A percentile compares a stretch with the other conserved stretches of the same genome.
Conservation (phyloP, 2,888 invertebrate species). For the Pantelozetes paolii region DNA sequence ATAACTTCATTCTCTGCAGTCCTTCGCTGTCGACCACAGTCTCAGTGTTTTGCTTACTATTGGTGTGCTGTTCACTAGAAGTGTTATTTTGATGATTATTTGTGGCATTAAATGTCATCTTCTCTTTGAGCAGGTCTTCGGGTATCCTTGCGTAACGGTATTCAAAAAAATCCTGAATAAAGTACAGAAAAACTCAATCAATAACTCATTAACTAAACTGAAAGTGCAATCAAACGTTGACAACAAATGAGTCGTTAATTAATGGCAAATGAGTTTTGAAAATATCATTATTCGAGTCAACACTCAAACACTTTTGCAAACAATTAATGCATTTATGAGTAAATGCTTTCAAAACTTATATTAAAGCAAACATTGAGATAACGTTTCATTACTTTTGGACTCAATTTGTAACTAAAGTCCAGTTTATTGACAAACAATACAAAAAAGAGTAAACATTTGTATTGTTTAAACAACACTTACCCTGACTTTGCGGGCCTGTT, state of each 20-base stretch:
- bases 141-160: constrained; percentile 37
- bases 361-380: too few species aligned
- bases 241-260: too few species aligned
- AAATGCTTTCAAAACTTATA: too few species aligned
- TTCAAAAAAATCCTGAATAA: constrained; percentile 37
- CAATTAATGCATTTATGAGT: too few species aligned
- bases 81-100: not conserved
- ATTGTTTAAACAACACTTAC: not conserved
- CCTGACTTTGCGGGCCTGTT: constrained; percentile 36
- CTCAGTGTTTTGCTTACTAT: not conserved
- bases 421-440: not conserved
- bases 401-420: not conserved
- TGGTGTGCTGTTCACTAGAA: not conserved
- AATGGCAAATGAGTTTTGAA: too few species aligned
- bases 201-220: not conserved
- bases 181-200: not conserved
- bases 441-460: not conserved
- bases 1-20: constrained; percentile 9
- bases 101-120: not conserved
- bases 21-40: not conserved
- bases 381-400: too few species aligned
- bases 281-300: too few species aligned
- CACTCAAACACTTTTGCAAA: too few species aligned
- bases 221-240: too few species aligned
- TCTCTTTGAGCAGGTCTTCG: constrained; percentile 34